Evolutionary conservation across 2,113 vertebrate genomes (phyloP).

Genomic region (Callipepla californica): DNA sequence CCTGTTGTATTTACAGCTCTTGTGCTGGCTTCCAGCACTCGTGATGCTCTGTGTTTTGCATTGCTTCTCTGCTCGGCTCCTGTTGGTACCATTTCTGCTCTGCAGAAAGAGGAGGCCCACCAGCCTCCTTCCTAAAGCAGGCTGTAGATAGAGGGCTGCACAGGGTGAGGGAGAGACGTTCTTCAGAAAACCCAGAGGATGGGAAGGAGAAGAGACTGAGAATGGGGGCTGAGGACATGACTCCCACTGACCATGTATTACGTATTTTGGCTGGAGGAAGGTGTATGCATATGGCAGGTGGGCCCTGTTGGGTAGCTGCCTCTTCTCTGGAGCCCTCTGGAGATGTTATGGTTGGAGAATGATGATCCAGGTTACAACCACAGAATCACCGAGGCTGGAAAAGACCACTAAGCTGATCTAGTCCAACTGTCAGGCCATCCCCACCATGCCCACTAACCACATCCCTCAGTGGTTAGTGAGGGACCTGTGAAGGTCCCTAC

Average conservation of each 20-base stretch:
- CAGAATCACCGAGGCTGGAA: too few species aligned
- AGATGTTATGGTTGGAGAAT: background rate
- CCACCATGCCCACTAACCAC: too few species aligned
- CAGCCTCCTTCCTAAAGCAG: background rate
- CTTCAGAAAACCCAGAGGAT: background rate
- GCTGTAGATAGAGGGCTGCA: background rate
- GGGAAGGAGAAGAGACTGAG: background rate
- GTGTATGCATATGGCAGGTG: background rate
- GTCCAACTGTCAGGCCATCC: too few species aligned
- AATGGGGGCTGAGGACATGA: background rate
- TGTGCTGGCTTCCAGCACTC: background rate
- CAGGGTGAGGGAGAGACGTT: background rate
- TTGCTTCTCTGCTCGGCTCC: background rate
- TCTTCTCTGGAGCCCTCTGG: background rate
- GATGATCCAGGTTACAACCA: background rate
- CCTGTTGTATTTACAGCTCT: background rate
- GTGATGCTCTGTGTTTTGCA: background rate
- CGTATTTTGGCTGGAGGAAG: background rate
- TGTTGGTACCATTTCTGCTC: background rate
- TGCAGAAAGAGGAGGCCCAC: background rate
- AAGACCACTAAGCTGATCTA: too few species aligned
- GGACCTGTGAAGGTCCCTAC: too few species aligned
- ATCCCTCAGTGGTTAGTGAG: too few species aligned
- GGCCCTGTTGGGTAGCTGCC: background rate
- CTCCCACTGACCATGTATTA: background rate